These are phyloP conservation scores for Heliconius himera DNA, from an alignment of 1,140 invertebrate genomes.

Conservation along the genomic window DNA sequence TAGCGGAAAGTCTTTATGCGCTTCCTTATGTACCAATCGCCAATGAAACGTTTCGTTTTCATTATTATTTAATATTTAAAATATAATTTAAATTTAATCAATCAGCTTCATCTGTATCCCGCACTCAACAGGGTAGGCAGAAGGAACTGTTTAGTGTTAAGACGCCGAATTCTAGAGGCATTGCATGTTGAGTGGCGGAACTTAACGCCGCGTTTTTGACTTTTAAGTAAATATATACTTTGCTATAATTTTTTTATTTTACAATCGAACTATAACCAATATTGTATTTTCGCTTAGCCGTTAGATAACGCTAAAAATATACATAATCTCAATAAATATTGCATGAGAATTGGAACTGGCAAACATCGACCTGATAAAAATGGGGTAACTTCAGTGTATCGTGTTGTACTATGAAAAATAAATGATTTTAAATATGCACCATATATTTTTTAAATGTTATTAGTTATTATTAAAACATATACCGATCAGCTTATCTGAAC, in stretches of 20 bases:
- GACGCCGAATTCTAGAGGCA: no score
- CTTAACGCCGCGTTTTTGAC: no score
- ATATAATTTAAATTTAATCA: no score
- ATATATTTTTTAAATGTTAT: no score
- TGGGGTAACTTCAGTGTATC: no score
- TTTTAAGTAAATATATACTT: background rate
- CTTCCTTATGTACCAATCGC: background rate
- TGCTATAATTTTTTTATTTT: background rate
- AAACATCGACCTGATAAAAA: background rate
- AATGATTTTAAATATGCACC: no score
- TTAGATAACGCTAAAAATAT: background rate
- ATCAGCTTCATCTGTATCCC: no score
- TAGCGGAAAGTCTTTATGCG: background rate
- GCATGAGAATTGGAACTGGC: constrained; percentile 14
- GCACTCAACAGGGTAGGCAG: no score
- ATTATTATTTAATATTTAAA: no score
- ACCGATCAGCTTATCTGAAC: background rate
- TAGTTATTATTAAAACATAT: no score
- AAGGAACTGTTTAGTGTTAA: no score
- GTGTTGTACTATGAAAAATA: background rate
- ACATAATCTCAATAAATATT: background rate
- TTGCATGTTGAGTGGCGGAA: no score
- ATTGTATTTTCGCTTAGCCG: background rate
- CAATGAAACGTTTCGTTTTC: background rate
- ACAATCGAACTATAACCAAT: background rate